phyloP scores from a whole-genome alignment of 2,888 invertebrate genomes.

The Drosophila prostipennis region DNA sequence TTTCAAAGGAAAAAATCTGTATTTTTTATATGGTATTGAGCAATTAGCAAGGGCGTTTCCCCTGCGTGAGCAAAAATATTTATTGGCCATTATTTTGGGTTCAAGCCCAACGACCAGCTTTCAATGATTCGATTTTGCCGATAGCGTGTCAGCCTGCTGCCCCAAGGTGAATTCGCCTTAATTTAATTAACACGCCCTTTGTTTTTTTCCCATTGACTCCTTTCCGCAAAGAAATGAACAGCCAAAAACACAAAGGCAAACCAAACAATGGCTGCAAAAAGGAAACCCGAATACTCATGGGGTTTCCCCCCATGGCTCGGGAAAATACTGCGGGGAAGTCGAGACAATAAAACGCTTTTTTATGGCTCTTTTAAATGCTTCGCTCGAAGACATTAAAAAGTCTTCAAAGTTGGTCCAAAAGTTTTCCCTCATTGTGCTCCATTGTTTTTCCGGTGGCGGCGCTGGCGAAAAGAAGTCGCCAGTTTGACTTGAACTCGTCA shows the following conservation, averaged over 20 bases:
- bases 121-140: conserved; percentile 38
- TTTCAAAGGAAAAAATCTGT: too few species aligned
- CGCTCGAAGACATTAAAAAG: conserved; percentile 65
- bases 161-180: conserved; percentile 51
- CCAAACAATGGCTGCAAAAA: conserved; percentile 38
- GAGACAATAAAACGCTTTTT: conserved; percentile 68
- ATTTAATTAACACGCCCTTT: conserved; percentile 66
- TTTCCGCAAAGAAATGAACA: conserved; percentile 38
- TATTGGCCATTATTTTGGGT: conserved; percentile 22
- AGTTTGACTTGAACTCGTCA: conserved; percentile 46
- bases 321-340: conserved; percentile 21
- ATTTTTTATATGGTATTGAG: neutral
- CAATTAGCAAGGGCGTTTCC: neutral
- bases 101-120: neutral
- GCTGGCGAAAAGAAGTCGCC: conserved; percentile 14
- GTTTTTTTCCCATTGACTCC: conserved; percentile 15
- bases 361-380: conserved; percentile 67
- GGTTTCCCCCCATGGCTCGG: conserved; percentile 1
- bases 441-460: conserved; percentile 33
- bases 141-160: conserved; percentile 20
- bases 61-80: conserved; percentile 7
- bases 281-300: conserved; percentile 21
- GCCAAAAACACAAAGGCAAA: conserved; percentile 43
- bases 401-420: conserved; percentile 57
- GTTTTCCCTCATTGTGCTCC: conserved; percentile 43